phyloP scores from a whole-genome alignment of 2,797 vertebrate genomes.

The Syndactyla subalaris region DNA sequence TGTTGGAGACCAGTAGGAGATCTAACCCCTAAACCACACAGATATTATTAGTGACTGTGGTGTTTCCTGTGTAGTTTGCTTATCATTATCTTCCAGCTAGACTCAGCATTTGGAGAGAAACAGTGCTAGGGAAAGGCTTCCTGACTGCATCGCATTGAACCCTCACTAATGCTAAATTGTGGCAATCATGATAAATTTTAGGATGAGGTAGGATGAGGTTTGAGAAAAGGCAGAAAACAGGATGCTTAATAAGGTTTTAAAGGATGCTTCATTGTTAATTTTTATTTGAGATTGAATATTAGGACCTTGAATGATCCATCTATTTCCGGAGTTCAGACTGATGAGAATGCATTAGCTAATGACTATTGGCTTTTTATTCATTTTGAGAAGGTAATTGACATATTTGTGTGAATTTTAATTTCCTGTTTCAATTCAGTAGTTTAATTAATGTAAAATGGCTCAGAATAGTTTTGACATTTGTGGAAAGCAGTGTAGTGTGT shows the following conservation, averaged over 20 bases:
- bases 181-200: background rate
- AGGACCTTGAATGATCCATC: background rate
- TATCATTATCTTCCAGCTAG: background rate
- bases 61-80: background rate
- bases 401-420: constrained; percentile 1
- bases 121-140: background rate
- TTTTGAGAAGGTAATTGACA: background rate
- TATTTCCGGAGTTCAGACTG: background rate
- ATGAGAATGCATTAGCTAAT: background rate
- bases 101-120: background rate
- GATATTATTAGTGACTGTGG: background rate
- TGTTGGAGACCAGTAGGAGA: background rate
- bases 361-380: background rate
- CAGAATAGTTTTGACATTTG: background rate
- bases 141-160: background rate
- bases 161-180: background rate
- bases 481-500: background rate
- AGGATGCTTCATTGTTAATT: background rate
- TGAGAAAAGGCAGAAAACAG: background rate
- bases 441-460: background rate
- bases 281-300: background rate
- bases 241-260: constrained; percentile 36
- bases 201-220: background rate
- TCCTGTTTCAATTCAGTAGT: background rate
- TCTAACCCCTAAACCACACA: background rate